Evolutionary conservation across 2,797 vertebrate genomes (phyloP).

Genomic region (Choloepus didactylus): DNA sequence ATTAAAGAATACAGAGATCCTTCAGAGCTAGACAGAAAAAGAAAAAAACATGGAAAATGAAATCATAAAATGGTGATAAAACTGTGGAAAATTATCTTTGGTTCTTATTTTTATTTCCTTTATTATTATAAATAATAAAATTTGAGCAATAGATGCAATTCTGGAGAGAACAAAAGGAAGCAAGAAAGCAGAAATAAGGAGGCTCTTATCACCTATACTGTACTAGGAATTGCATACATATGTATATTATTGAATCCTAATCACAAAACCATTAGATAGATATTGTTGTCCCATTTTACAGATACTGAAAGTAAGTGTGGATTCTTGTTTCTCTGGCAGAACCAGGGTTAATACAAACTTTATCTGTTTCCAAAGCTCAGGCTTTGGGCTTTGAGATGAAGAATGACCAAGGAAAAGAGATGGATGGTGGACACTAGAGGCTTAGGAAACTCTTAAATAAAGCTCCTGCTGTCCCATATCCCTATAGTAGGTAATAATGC

Average conservation of each 20-base stretch:
- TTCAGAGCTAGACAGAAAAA: background rate
- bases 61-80: constrained; percentile 33
- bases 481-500: background rate
- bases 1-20: background rate
- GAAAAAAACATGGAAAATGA: constrained; percentile 32
- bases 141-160: background rate
- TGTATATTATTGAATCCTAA: background rate
- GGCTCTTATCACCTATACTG: no score
- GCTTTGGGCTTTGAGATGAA: background rate
- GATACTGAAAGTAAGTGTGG: constrained; percentile 12
- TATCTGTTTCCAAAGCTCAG: constrained; percentile 35
- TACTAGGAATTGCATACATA: background rate
- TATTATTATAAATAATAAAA: background rate
- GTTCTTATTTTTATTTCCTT: constrained; percentile 35
- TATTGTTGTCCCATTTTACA: constrained; percentile 41
- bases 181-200: background rate
- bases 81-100: background rate
- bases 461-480: background rate
- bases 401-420: background rate
- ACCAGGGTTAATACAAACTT: background rate
- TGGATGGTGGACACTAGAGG: background rate
- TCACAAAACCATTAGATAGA: background rate
- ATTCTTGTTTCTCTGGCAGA: background rate
- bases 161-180: background rate
- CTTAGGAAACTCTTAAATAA: constrained; percentile 15